Conservation (phyloP, 2,888 invertebrate species). For the Seira musarum region DNA sequence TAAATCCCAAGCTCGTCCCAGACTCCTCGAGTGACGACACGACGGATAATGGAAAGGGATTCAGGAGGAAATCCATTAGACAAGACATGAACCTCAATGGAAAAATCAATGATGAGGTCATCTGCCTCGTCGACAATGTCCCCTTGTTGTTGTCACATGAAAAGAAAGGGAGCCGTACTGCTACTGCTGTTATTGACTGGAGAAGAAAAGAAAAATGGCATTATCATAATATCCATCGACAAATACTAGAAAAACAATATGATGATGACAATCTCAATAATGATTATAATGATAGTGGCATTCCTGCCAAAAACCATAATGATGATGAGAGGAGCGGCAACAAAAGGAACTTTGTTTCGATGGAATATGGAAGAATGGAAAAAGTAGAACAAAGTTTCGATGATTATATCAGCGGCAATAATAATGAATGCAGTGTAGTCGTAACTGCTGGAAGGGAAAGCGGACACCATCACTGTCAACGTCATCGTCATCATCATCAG, state of each 20-base stretch:
- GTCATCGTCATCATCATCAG: conserved; percentile 8
- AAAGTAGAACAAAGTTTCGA: not conserved
- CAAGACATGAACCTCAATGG: not conserved
- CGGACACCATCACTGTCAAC: too few relatives aligned
- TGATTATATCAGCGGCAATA: too few relatives aligned
- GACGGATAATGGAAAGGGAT: conserved; percentile 29
- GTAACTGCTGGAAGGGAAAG: too few relatives aligned
- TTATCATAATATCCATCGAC: conserved; percentile 20
- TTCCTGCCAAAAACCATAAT: not conserved
- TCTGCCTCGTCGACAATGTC: not conserved
- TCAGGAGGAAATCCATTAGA: conserved; percentile 42
- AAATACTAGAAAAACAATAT: conserved; percentile 10
- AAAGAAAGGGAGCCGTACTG: not conserved
- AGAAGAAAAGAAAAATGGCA: conserved; percentile 7
- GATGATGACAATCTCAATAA: conserved; percentile 19
- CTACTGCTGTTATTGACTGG: not conserved
- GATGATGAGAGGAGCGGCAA: not conserved
- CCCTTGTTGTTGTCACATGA: not conserved
- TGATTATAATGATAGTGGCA: not conserved
- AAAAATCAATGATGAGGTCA: conserved; percentile 5
- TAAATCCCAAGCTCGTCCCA: conserved; percentile 24
- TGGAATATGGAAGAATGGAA: too few relatives aligned
- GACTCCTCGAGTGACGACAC: not conserved
- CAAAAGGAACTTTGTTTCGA: too few relatives aligned
- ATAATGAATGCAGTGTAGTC: too few relatives aligned